Conservation (phyloP, 2,113 vertebrate genomes). For the Verasper variegatus region DNA sequence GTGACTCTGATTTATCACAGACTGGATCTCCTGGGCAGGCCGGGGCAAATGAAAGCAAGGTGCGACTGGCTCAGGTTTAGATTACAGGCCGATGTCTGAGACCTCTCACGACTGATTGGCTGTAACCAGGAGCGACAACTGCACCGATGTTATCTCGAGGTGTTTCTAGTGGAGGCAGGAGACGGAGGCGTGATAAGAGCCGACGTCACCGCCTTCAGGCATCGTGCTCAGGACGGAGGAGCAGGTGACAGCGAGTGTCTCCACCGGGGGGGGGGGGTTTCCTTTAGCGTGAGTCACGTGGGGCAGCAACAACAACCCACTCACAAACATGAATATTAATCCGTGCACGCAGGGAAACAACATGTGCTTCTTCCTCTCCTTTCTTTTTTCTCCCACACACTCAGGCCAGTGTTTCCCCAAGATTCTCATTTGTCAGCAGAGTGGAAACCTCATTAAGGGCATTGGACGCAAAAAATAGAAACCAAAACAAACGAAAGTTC, state of each 20-base stretch:
- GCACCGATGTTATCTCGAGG: slow-evolving; percentile 36
- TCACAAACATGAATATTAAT: slow-evolving; percentile 18
- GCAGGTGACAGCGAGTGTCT: slow-evolving; percentile 42
- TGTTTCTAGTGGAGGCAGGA: slow-evolving; percentile 18
- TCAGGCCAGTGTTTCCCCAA: slow-evolving; percentile 3
- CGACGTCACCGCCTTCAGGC: slow-evolving; percentile 37
- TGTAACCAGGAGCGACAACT: slow-evolving; percentile 46
- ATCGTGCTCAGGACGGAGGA: slow-evolving; percentile 12
- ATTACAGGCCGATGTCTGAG: slow-evolving; percentile 59
- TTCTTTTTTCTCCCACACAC: background rate
- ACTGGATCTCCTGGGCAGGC: slow-evolving; percentile 46
- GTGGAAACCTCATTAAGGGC: slow-evolving; percentile 38
- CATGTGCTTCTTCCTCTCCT: slow-evolving; percentile 4
- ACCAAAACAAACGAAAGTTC: slow-evolving; percentile 49
- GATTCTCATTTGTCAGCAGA: slow-evolving; percentile 21
- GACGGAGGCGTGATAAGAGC: slow-evolving; percentile 8
- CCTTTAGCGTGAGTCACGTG: slow-evolving; percentile 53
- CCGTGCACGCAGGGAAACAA: slow-evolving; percentile 19
- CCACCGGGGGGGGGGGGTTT: slow-evolving; percentile 48
- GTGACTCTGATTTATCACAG: slow-evolving; percentile 46
- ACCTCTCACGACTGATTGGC: slow-evolving; percentile 49
- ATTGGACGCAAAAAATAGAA: slow-evolving; percentile 32
- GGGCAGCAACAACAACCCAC: slow-evolving; percentile 48
- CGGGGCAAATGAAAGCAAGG: slow-evolving; percentile 36
- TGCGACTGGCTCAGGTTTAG: slow-evolving; percentile 32